A percentile compares a stretch with the other conserved stretches of the same genome.
phyloP scores from a whole-genome alignment of 2,888 invertebrate genomes.

The Cantharis rufa region DNA sequence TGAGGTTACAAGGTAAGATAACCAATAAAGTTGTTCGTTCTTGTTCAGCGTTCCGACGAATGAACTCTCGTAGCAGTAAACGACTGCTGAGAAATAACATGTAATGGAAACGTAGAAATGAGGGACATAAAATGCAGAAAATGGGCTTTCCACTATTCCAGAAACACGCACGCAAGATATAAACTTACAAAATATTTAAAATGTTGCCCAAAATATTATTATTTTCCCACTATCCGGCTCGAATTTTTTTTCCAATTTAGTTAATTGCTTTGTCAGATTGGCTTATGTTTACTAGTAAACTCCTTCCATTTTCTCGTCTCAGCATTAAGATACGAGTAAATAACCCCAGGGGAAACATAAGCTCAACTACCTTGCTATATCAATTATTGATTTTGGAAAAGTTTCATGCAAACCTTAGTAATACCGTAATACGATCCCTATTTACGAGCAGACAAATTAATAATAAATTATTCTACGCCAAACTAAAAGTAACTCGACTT shows the following conservation, averaged over 20 bases:
- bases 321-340: slow-evolving; percentile 14
- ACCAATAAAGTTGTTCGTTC: slow-evolving; percentile 28
- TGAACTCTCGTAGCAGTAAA: slow-evolving; percentile 27
- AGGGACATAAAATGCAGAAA: slow-evolving; percentile 32
- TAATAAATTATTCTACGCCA: slow-evolving; percentile 12
- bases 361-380: slow-evolving; percentile 19
- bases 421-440: slow-evolving; percentile 10
- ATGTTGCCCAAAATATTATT: slow-evolving; percentile 22
- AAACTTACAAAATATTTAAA: slow-evolving; percentile 27
- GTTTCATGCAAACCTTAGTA: slow-evolving; percentile 15
- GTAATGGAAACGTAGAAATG: slow-evolving; percentile 30
- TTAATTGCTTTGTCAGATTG: slow-evolving; percentile 19
- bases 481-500: background rate
- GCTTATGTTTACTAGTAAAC: background rate
- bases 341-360: slow-evolving; percentile 9
- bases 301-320: background rate
- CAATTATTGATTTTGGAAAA: slow-evolving; percentile 22
- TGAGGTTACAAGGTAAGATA: slow-evolving; percentile 9
- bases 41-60: slow-evolving; percentile 32
- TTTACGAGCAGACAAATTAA: slow-evolving; percentile 16
- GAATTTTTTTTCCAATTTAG: slow-evolving; percentile 1
- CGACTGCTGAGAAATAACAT: slow-evolving; percentile 31
- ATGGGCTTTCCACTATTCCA: slow-evolving; percentile 28
- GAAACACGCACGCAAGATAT: slow-evolving; percentile 27
- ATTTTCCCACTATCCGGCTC: slow-evolving; percentile 9